Evolutionary conservation across 2,113 vertebrate species (phyloP).

Genomic region (Heloderma charlesbogerti): DNA sequence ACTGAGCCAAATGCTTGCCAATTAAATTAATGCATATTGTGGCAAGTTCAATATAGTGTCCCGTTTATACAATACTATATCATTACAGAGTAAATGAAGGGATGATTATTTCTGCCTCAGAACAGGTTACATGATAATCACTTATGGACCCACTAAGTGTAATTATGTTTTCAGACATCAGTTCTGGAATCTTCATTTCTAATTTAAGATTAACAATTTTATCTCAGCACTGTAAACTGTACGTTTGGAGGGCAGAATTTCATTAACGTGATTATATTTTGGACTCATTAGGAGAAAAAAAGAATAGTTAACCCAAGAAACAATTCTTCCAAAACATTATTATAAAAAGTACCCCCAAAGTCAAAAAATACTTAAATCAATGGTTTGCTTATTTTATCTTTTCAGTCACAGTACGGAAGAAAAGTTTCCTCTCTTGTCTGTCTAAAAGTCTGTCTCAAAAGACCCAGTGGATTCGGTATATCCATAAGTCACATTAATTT

Average conservation of each 20-base stretch:
- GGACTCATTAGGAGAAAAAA: conserved; percentile 54
- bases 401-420: conserved; percentile 57
- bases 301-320: conserved; percentile 56
- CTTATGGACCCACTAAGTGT: conserved; percentile 53
- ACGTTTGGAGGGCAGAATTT: conserved; percentile 51
- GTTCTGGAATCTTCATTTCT: conserved; percentile 59
- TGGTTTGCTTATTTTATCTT: conserved; percentile 50
- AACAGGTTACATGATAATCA: conserved; percentile 56
- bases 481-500: conserved; percentile 67
- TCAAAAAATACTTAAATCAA: conserved; percentile 60
- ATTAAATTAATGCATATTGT: conserved; percentile 48
- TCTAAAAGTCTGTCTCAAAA: conserved; percentile 61
- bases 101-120: conserved; percentile 61
- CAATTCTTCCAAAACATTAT: conserved; percentile 68
- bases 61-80: conserved; percentile 35
- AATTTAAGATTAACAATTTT: conserved; percentile 61
- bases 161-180: conserved; percentile 55
- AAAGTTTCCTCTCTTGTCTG: conserved; percentile 51
- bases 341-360: conserved; percentile 60
- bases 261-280: conserved; percentile 66
- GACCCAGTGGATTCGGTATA: conserved; percentile 58
- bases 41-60: conserved; percentile 41
- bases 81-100: conserved; percentile 54
- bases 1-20: conserved; percentile 45
- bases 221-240: conserved; percentile 39